Evolutionary conservation across 2,113 vertebrate species (phyloP).

Genomic region (Rhinolophus ferrumequinum): DNA sequence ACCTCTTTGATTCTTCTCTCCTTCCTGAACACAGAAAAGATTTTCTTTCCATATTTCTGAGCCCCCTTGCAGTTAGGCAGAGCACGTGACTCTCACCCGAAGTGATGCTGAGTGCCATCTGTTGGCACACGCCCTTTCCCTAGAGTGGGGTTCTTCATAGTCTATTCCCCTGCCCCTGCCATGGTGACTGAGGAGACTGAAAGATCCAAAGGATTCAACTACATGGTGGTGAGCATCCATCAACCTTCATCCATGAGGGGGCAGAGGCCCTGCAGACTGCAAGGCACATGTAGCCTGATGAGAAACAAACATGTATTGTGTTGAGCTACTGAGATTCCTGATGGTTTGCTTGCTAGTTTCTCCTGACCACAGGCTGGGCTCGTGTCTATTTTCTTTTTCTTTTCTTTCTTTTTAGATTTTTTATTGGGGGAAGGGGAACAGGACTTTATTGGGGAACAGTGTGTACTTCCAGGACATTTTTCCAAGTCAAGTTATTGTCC

Average conservation of each 20-base stretch:
- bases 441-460: too few relatives aligned
- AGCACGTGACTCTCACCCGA: neutral
- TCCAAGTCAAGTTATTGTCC: too few relatives aligned
- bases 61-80: neutral
- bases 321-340: neutral
- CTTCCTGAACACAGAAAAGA: neutral
- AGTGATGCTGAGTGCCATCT: too few relatives aligned
- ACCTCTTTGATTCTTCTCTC: neutral
- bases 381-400: too few relatives aligned
- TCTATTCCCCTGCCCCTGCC: too few relatives aligned
- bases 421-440: too few relatives aligned
- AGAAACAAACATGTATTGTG: neutral
- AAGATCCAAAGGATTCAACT: neutral
- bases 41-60: neutral
- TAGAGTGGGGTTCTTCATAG: neutral
- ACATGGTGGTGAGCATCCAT: neutral
- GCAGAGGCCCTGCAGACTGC: neutral
- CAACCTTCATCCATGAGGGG: neutral
- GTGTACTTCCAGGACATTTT: too few relatives aligned
- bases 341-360: neutral
- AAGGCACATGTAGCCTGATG: neutral
- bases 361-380: neutral
- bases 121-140: neutral
- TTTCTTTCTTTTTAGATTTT: too few relatives aligned
- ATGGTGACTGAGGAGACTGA: neutral